Evolutionary conservation across 2,797 vertebrate species (phyloP).

Genomic region (Sparidentex hasta): DNA sequence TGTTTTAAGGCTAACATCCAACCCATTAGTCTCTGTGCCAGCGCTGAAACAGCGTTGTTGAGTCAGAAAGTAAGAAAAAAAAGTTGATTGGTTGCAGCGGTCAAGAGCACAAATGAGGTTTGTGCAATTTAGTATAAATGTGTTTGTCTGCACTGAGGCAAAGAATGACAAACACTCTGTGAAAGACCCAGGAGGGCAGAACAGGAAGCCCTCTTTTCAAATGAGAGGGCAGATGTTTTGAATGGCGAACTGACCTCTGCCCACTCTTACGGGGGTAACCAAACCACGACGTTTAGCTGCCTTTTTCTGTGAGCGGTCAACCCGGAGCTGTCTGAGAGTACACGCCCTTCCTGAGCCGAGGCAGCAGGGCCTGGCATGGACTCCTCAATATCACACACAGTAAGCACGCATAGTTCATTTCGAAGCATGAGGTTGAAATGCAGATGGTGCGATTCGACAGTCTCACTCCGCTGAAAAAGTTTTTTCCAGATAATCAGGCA

Average conservation of each 20-base stretch:
- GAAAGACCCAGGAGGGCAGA: constrained; percentile 17
- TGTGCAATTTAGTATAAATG: neutral
- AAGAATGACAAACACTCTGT: neutral
- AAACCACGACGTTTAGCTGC: constrained; percentile 63
- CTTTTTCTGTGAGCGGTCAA: constrained; percentile 75
- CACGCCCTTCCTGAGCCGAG: constrained; percentile 79
- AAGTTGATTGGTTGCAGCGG: neutral
- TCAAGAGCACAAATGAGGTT: constrained; percentile 1
- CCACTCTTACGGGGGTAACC: constrained; percentile 58
- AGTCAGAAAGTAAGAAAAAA: constrained; percentile 19
- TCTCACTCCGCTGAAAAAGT: neutral
- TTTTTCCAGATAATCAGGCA: constrained; percentile 9
- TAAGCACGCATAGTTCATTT: constrained; percentile 39
- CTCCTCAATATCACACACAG: constrained; percentile 52
- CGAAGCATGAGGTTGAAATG: neutral
- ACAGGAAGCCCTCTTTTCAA: constrained; percentile 25
- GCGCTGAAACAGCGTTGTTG: neutral
- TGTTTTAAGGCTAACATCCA: neutral
- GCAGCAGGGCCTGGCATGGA: constrained; percentile 56
- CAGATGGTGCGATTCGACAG: constrained; percentile 23
- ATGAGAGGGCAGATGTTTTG: constrained; percentile 52
- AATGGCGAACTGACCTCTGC: constrained; percentile 55
- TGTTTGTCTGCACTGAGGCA: neutral
- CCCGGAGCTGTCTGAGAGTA: constrained; percentile 50
- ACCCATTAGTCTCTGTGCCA: neutral